phyloP scores from a whole-genome alignment of 2,888 invertebrate genomes.

The Dichetophora obliterata region DNA sequence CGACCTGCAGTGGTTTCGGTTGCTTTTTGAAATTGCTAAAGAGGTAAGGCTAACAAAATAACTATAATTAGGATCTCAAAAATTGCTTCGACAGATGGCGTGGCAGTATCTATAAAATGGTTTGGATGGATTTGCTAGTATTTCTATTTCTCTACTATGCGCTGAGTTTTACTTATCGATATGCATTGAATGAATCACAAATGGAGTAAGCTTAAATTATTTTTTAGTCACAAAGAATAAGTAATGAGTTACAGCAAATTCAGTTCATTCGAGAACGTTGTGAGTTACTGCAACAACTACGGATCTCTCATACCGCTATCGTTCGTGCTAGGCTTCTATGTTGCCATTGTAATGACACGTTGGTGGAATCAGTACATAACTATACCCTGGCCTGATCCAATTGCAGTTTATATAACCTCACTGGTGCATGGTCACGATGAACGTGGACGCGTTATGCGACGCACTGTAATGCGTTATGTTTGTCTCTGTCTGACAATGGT shows the following conservation, averaged over 20 bases:
- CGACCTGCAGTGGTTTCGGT: slow-evolving; percentile 56
- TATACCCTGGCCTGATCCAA: slow-evolving; percentile 88
- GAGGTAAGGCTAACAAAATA: slow-evolving; percentile 50
- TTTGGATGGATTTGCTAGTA: slow-evolving; percentile 86
- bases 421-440: slow-evolving; percentile 86
- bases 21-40: slow-evolving; percentile 59
- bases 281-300: slow-evolving; percentile 84
- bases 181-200: slow-evolving; percentile 41
- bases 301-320: slow-evolving; percentile 88
- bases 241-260: slow-evolving; percentile 41
- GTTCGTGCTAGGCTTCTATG: slow-evolving; percentile 94
- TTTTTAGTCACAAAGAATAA: neutral
- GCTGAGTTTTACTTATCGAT: slow-evolving; percentile 53
- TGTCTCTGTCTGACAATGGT: slow-evolving; percentile 88
- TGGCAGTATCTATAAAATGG: slow-evolving; percentile 92
- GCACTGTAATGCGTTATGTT: slow-evolving; percentile 84
- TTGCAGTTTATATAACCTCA: slow-evolving; percentile 85
- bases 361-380: slow-evolving; percentile 90
- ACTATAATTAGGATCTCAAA: neutral
- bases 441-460: slow-evolving; percentile 82
- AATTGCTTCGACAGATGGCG: slow-evolving; percentile 80
- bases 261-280: slow-evolving; percentile 84
- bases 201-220: slow-evolving; percentile 48
- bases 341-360: slow-evolving; percentile 88
- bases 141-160: slow-evolving; percentile 82